These are phyloP conservation scores for Thymelicus acteon DNA, from an alignment of 2,888 invertebrate species.

Conservation along the genomic window DNA sequence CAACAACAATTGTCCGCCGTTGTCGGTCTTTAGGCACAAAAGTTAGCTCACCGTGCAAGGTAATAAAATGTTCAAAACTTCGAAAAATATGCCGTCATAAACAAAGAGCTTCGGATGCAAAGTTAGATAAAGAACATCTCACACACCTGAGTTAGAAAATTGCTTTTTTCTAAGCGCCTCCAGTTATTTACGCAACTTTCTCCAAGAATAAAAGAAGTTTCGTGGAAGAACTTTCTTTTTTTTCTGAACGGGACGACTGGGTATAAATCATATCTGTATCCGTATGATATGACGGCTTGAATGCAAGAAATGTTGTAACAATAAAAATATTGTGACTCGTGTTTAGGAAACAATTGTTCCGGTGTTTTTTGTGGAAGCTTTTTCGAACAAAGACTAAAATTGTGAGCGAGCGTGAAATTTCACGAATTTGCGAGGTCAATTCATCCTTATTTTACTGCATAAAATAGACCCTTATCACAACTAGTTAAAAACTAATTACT, in stretches of 20 bases:
- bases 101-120: constrained; percentile 83
- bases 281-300: constrained; percentile 66
- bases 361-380: constrained; percentile 55
- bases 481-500: constrained; percentile 85
- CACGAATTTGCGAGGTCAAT: constrained; percentile 52
- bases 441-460: constrained; percentile 58
- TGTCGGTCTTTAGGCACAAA: constrained; percentile 65
- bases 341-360: constrained; percentile 56
- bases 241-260: constrained; percentile 59
- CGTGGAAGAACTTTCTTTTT: constrained; percentile 78
- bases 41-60: constrained; percentile 70
- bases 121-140: constrained; percentile 85
- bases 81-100: constrained; percentile 81
- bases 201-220: constrained; percentile 82
- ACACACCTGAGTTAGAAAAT: constrained; percentile 85
- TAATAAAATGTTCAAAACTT: constrained; percentile 84
- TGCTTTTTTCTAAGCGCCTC: constrained; percentile 84
- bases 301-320: constrained; percentile 52
- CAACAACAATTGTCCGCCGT: constrained; percentile 70
- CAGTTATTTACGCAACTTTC: constrained; percentile 84
- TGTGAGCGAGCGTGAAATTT: constrained; percentile 34
- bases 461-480: constrained; percentile 83
- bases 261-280: constrained; percentile 73
- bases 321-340: constrained; percentile 76
- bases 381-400: constrained; percentile 40